Percentiles rank a stretch among this genome's conserved stretches.
Evolutionary conservation across 2,113 vertebrate genomes (phyloP).

Genomic region (Cynocephalus volans): DNA sequence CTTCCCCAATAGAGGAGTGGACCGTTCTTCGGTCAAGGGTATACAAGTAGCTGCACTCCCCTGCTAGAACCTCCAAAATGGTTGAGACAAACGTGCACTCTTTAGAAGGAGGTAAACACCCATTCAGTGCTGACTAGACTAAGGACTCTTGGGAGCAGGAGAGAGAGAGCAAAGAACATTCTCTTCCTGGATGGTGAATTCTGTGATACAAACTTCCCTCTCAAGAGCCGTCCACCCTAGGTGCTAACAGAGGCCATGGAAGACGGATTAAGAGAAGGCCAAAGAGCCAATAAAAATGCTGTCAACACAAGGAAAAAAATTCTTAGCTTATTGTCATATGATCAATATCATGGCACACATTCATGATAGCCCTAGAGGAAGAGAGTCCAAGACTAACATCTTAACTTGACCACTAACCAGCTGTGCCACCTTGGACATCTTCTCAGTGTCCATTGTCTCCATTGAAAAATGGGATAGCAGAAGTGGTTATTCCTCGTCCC

Average conservation of each 20-base stretch:
- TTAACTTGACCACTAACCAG: no score
- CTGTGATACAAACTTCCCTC: rapidly evolving
- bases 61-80: not conserved
- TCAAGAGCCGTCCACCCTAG: not conserved
- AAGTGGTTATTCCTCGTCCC: rapidly evolving
- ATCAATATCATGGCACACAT: not conserved
- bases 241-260: not conserved
- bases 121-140: rapidly evolving
- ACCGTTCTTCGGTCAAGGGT: no score
- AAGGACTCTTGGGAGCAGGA: no score
- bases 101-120: not conserved
- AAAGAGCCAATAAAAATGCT: rapidly evolving
- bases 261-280: not conserved
- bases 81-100: rapidly evolving
- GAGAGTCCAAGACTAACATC: no score
- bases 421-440: not conserved
- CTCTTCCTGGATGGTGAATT: not conserved
- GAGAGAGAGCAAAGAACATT: not conserved
- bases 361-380: rapidly evolving
- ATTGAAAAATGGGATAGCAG: rapidly evolving
- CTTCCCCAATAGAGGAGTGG: no score
- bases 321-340: rapidly evolving
- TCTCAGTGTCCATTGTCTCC: not conserved
- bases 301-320: rapidly evolving
- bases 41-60: no score